Percentiles rank a stretch among this genome's conserved stretches.
These are phyloP conservation scores for Poecilia latipinna DNA, from an alignment of 2,113 vertebrate genomes.

Conservation along the genomic window DNA sequence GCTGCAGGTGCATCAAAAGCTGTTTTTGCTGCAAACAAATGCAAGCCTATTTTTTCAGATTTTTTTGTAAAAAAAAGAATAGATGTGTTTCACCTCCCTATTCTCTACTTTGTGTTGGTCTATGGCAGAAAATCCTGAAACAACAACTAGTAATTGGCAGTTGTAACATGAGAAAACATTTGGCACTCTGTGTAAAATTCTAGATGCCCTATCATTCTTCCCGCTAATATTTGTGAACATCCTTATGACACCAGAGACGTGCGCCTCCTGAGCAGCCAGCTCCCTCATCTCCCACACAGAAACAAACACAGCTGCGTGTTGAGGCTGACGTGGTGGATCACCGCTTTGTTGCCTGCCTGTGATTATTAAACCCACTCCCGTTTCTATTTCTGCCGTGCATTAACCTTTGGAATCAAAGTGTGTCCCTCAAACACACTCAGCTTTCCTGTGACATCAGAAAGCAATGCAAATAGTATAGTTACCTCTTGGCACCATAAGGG, in stretches of 20 bases:
- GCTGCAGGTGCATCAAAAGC: no score
- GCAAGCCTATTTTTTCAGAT: no score
- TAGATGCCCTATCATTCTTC: background rate
- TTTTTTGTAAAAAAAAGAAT: no score
- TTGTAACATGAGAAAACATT: no score
- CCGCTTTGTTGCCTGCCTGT: slow-evolving; percentile 51
- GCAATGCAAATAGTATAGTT: slow-evolving; percentile 42
- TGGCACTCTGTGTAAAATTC: no score
- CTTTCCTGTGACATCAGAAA: slow-evolving; percentile 23
- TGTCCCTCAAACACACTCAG: slow-evolving; percentile 41
- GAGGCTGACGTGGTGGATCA: slow-evolving; percentile 43
- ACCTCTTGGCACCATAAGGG: slow-evolving; percentile 31
- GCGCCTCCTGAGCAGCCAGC: slow-evolving; percentile 23
- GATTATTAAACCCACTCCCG: slow-evolving; percentile 70
- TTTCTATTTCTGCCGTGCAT: slow-evolving; percentile 64
- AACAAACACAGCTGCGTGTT: slow-evolving; percentile 31
- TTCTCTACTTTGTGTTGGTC: no score
- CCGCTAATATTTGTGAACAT: slow-evolving; percentile 11
- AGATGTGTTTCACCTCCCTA: no score
- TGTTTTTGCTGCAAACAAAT: no score
- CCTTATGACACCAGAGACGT: background rate
- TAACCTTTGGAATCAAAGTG: slow-evolving; percentile 67
- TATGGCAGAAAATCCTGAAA: no score
- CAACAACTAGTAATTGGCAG: no score
- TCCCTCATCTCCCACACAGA: slow-evolving; percentile 9